A percentile compares a stretch with the other conserved stretches of the same genome.
Evolutionary conservation across 1,140 invertebrate genomes (phyloP).

Genomic region (Lepidurus packardi): DNA sequence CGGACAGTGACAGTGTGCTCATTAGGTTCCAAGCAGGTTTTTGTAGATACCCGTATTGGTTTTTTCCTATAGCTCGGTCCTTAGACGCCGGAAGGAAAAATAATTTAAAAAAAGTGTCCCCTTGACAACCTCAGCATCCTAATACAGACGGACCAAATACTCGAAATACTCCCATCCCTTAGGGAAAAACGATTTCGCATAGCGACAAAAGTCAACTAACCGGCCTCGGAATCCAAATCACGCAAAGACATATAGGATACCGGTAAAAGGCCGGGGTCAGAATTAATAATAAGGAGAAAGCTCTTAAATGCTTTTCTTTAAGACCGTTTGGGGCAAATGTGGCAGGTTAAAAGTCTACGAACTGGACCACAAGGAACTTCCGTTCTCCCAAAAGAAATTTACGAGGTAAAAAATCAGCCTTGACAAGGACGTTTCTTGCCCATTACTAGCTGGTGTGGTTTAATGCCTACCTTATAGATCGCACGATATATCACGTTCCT

Average conservation of each 20-base stretch:
- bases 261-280: not conserved
- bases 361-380: not conserved
- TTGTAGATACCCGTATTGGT: too few species aligned
- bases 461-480: not conserved
- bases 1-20: too few species aligned
- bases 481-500: not conserved
- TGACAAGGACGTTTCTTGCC: conserved; percentile 3
- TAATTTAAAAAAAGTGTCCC: not conserved
- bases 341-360: too few species aligned
- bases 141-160: not conserved
- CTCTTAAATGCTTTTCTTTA: not conserved
- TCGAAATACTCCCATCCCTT: not conserved
- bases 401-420: not conserved
- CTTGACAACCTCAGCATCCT: not conserved
- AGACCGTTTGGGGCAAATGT: too few species aligned
- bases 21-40: too few species aligned
- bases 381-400: not conserved
- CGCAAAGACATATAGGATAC: not conserved
- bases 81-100: not conserved
- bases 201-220: not conserved
- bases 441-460: not conserved
- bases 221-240: not conserved
- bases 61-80: too few species aligned
- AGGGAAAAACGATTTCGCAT: not conserved
- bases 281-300: not conserved